These are phyloP conservation scores for Choristoneura rosaceana DNA, from an alignment of 2,888 invertebrate genomes.

Conservation along the genomic window DNA sequence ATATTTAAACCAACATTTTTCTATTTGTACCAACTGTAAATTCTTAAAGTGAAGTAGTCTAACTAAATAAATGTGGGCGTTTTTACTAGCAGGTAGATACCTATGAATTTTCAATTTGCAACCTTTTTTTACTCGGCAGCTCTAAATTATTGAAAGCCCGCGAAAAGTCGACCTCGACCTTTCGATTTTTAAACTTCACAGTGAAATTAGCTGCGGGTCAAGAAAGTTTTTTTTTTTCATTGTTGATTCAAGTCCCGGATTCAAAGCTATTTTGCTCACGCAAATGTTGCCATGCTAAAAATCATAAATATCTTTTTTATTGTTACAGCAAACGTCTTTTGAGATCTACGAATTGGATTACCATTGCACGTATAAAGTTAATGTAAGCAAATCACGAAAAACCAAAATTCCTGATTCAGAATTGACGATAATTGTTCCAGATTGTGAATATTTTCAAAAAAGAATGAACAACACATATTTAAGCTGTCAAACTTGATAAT, in stretches of 20 bases:
- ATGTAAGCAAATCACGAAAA: slow-evolving; percentile 75
- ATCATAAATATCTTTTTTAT: slow-evolving; percentile 38
- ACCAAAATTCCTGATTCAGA: slow-evolving; percentile 75
- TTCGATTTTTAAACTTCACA: slow-evolving; percentile 36
- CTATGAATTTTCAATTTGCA: too few species aligned
- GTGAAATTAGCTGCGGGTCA: slow-evolving; percentile 51
- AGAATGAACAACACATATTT: slow-evolving; percentile 65
- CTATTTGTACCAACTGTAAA: too few species aligned
- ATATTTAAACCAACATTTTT: too few species aligned
- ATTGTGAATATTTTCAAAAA: slow-evolving; percentile 78
- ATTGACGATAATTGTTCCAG: slow-evolving; percentile 80
- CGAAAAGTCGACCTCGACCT: slow-evolving; percentile 36
- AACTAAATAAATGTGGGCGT: too few species aligned
- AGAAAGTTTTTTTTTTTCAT: slow-evolving; percentile 45
- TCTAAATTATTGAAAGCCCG: slow-evolving; percentile 17
- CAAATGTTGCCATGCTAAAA: slow-evolving; percentile 41
- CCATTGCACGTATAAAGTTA: slow-evolving; percentile 84
- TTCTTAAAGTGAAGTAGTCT: too few species aligned
- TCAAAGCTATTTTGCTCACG: slow-evolving; percentile 13
- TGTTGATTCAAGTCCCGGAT: slow-evolving; percentile 8
- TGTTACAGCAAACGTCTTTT: slow-evolving; percentile 81
- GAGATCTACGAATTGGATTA: slow-evolving; percentile 86
- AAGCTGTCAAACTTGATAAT: slow-evolving; percentile 58
- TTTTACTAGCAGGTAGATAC: too few species aligned
- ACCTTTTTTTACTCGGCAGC: too few species aligned